These are phyloP conservation scores for Micropoecilia bifurca DNA, from an alignment of 2,797 vertebrate genomes.

Conservation along the genomic window DNA sequence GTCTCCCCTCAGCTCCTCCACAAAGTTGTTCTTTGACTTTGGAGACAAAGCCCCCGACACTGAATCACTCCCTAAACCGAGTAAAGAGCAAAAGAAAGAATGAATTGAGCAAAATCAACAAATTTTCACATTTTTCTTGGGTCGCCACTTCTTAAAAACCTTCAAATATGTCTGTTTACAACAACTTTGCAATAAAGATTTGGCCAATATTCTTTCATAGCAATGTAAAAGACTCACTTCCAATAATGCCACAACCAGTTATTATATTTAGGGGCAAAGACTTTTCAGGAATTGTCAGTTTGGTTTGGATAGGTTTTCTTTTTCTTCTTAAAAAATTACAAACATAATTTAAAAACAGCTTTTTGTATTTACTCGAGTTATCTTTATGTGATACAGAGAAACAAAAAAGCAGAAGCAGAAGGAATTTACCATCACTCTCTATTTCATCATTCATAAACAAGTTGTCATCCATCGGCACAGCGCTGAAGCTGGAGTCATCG, in stretches of 20 bases:
- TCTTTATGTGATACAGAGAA: not conserved
- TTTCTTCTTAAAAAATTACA: no score
- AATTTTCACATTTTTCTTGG: not conserved
- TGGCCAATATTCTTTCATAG: not conserved
- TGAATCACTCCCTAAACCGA: conserved; percentile 85
- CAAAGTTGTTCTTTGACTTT: conserved; percentile 78
- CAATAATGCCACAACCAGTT: not conserved
- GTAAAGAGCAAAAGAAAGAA: not conserved
- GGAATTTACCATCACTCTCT: conserved; percentile 88
- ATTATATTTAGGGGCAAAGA: not conserved
- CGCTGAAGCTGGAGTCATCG: conserved; percentile 80
- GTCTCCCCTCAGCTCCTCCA: conserved; percentile 82
- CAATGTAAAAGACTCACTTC: not conserved
- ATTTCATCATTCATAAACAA: conserved; percentile 85
- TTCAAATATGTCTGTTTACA: not conserved
- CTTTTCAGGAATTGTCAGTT: not conserved
- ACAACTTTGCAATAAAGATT: not conserved
- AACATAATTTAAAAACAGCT: not conserved
- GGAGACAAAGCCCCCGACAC: conserved; percentile 70
- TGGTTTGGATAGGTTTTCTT: not conserved
- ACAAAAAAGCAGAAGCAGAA: not conserved
- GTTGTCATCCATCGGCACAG: conserved; percentile 80
- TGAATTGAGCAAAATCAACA: not conserved
- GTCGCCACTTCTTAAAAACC: not conserved
- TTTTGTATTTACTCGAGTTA: not conserved